Evolutionary conservation across 2,888 invertebrate species (phyloP).

Genomic region (Thumatha senex): DNA sequence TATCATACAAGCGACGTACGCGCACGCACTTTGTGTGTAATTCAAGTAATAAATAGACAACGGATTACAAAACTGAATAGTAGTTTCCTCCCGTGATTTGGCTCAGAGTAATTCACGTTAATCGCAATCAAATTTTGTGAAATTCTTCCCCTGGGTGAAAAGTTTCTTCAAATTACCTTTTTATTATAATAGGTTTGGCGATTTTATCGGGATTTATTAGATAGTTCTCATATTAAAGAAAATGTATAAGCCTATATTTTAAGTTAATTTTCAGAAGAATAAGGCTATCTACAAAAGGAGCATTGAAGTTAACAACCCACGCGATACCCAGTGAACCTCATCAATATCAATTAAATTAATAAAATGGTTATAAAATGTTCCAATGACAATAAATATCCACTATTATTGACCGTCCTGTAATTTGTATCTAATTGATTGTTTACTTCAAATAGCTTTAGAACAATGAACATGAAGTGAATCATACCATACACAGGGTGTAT

Average conservation of each 20-base stretch:
- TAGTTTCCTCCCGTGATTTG: background rate
- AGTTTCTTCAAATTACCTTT: too few species aligned
- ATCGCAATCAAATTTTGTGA: too few species aligned
- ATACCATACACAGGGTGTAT: conserved; percentile 52
- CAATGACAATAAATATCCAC: conserved; percentile 76
- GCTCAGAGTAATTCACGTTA: too few species aligned
- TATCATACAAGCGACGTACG: conserved; percentile 41
- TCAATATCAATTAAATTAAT: conserved; percentile 78
- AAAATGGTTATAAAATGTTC: conserved; percentile 77
- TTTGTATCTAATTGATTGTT: conserved; percentile 78
- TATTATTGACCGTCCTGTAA: conserved; percentile 72
- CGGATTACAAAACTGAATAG: conserved; percentile 4
- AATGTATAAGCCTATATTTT: conserved; percentile 1
- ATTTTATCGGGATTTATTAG: too few species aligned
- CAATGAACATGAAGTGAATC: conserved; percentile 77
- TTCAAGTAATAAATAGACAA: conserved; percentile 1
- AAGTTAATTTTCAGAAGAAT: conserved; percentile 44
- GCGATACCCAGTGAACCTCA: conserved; percentile 59
- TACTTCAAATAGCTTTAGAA: conserved; percentile 74
- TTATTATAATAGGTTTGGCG: too few species aligned
- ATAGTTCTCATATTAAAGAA: background rate
- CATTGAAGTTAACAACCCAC: conserved; percentile 61
- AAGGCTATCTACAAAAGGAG: conserved; percentile 49
- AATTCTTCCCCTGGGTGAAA: too few species aligned
- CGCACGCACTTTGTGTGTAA: conserved; percentile 10